A percentile compares a stretch with the other conserved stretches of the same genome.
Conservation (phyloP, 2,113 vertebrate genomes). For the Spizaetus ornatus region DNA sequence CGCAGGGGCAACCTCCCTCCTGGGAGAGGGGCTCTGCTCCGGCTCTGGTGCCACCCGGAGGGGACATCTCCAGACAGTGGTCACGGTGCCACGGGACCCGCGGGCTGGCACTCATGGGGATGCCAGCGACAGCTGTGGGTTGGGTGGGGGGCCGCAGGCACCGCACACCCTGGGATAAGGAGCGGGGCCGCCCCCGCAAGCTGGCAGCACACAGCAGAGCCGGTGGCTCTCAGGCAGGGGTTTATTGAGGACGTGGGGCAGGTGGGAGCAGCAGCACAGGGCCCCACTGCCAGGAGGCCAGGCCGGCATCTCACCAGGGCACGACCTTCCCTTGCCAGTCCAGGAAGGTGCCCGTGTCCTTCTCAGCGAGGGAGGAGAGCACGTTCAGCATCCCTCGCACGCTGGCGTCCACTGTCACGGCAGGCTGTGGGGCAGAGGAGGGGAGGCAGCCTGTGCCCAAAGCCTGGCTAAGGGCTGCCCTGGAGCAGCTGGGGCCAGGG, state of each 20-base stretch:
- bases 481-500: not conserved
- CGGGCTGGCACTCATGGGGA: not conserved
- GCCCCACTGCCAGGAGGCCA: not conserved
- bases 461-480: not conserved
- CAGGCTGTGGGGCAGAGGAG: not conserved
- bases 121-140: fast-evolving
- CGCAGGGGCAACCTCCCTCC: too few species aligned
- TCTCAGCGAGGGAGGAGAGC: conserved; percentile 29
- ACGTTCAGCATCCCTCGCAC: conserved; percentile 48
- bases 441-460: not conserved
- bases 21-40: not conserved
- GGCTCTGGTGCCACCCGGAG: not conserved
- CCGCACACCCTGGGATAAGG: fast-evolving
- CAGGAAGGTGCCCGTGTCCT: conserved; percentile 42
- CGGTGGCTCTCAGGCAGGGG: fast-evolving
- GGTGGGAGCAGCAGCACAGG: not conserved
- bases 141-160: fast-evolving
- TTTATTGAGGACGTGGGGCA: not conserved
- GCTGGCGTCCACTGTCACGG: not conserved
- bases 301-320: conserved; percentile 23
- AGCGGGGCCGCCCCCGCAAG: not conserved
- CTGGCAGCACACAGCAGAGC: not conserved
- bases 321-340: conserved; percentile 50
- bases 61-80: not conserved
- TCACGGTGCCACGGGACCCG: fast-evolving